Conservation (phyloP, 2,888 invertebrate species). For the Diaphora mendica region DNA sequence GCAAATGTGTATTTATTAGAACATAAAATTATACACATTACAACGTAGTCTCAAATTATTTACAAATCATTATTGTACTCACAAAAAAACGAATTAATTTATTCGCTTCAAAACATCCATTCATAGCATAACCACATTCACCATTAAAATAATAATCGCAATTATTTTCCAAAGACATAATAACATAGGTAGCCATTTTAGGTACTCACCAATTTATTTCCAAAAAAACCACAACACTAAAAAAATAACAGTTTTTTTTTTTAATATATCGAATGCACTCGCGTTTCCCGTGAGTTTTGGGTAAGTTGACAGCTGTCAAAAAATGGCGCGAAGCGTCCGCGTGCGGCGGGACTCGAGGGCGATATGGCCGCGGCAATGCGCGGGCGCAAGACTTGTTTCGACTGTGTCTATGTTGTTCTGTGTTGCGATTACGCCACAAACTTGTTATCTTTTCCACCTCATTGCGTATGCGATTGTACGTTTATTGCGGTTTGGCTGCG, state of each 20-base stretch:
- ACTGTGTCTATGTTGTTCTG: conserved; percentile 14
- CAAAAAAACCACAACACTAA: conserved; percentile 30
- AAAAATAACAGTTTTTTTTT: conserved; percentile 14
- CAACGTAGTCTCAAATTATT: neutral
- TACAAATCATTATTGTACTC: neutral
- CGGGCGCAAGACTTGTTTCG: conserved; percentile 18
- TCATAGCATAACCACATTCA: conserved; percentile 15
- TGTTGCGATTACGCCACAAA: conserved; percentile 45
- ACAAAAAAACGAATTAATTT: conserved; percentile 4
- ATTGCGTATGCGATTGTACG: conserved; percentile 42
- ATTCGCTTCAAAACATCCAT: conserved; percentile 5
- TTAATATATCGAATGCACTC: conserved; percentile 51
- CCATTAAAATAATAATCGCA: conserved; percentile 37
- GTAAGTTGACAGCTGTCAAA: conserved; percentile 56
- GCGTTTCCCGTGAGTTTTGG: conserved; percentile 49
- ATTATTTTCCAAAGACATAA: conserved; percentile 52
- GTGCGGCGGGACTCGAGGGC: conserved; percentile 51
- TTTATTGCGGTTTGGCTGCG: conserved; percentile 28
- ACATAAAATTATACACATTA: neutral
- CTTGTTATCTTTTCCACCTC: conserved; percentile 52
- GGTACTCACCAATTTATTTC: conserved; percentile 34
- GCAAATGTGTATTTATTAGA: neutral
- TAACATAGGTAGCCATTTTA: conserved; percentile 10
- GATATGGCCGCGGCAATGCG: conserved; percentile 52
- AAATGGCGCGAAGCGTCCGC: conserved; percentile 61